A percentile compares a stretch with the other conserved stretches of the same genome.
phyloP scores from a whole-genome alignment of 2,888 invertebrate genomes.

The Morpho achilles region DNA sequence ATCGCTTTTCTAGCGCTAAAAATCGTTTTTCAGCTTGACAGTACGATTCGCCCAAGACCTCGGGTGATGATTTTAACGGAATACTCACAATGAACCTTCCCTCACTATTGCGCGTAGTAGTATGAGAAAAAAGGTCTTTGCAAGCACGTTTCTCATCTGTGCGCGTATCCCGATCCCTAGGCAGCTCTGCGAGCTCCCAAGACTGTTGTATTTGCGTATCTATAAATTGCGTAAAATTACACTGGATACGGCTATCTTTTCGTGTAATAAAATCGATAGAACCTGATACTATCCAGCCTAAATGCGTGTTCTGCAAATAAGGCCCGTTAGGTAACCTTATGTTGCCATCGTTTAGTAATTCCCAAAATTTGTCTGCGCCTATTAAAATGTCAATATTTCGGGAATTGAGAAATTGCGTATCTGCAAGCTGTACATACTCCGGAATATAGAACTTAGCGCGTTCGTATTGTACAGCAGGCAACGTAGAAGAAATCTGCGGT shows the following conservation, averaged over 20 bases:
- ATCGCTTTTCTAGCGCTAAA: conserved; percentile 21
- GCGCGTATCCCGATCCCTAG: neutral
- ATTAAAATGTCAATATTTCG: neutral
- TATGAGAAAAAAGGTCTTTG: conserved; percentile 12
- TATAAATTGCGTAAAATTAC: conserved; percentile 22
- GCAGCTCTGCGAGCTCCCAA: conserved; percentile 29
- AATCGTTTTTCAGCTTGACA: conserved; percentile 20
- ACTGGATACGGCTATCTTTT: conserved; percentile 5
- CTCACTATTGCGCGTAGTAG: conserved; percentile 14
- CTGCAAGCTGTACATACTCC: neutral
- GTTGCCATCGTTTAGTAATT: neutral
- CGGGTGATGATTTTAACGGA: conserved; percentile 12
- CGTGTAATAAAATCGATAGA: conserved; percentile 12
- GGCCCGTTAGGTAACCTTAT: conserved; percentile 2
- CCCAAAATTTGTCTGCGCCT: conserved; percentile 2
- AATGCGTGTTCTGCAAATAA: conserved; percentile 26
- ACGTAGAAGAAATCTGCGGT: neutral
- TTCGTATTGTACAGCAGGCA: conserved; percentile 2
- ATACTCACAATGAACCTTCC: conserved; percentile 20
- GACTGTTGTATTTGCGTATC: conserved; percentile 24
- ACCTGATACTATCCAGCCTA: conserved; percentile 32
- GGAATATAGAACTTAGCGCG: neutral
- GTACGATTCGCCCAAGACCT: conserved; percentile 23
- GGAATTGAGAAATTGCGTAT: neutral
- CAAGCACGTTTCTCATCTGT: conserved; percentile 14